Conservation (phyloP, 2,113 vertebrate species). For the Calyptomena viridis region DNA sequence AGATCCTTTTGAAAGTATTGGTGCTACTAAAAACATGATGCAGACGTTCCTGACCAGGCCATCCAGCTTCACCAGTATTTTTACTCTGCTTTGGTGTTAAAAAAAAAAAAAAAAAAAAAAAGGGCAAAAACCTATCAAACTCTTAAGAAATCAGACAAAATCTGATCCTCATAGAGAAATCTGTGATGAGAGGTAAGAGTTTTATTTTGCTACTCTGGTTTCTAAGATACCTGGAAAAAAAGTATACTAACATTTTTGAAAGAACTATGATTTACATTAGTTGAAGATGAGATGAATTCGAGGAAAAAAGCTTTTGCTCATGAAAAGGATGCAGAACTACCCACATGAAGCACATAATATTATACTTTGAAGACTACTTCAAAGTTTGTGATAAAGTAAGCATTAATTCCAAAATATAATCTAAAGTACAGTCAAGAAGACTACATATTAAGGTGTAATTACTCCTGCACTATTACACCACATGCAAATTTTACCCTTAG, state of each 20-base stretch:
- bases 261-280: background rate
- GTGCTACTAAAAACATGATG: background rate
- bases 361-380: conserved; percentile 13
- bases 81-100: background rate
- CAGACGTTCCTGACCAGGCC: background rate
- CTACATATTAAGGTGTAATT: conserved; percentile 35
- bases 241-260: background rate
- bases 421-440: background rate
- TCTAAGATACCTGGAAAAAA: background rate
- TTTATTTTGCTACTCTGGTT: background rate
- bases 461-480: conserved; percentile 42
- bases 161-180: background rate
- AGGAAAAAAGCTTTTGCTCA: background rate
- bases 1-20: background rate
- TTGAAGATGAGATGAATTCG: background rate
- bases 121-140: background rate
- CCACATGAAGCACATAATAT: conserved; percentile 7
- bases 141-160: background rate
- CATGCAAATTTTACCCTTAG: conserved; percentile 35
- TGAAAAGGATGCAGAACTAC: conserved; percentile 17
- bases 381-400: conserved; percentile 48
- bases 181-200: background rate
- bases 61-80: background rate
- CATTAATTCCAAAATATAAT: background rate
- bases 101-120: background rate